Conservation (phyloP, 2,888 invertebrate species). For the Brachypalpus laphriformis region DNA sequence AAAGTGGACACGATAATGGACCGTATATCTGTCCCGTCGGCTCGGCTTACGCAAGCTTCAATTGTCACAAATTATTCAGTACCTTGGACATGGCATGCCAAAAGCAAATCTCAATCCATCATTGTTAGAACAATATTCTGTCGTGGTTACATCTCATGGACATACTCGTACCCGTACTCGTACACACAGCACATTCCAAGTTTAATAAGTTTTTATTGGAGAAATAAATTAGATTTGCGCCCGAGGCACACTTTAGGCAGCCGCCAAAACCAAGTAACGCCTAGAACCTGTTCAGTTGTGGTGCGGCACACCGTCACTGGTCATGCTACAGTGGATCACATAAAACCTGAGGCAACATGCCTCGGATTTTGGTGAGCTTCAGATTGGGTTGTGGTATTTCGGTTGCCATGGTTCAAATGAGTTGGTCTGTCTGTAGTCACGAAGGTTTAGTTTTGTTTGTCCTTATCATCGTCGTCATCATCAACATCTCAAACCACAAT, state of each 20-base stretch:
- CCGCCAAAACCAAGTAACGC: slow-evolving; percentile 25
- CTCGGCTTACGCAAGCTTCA: slow-evolving; percentile 25
- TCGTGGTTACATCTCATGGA: slow-evolving; percentile 30
- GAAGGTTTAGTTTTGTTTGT: slow-evolving; percentile 23
- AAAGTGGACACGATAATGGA: slow-evolving; percentile 19
- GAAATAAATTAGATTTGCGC: slow-evolving; percentile 24
- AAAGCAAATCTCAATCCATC: slow-evolving; percentile 62
- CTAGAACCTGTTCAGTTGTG: slow-evolving; percentile 13
- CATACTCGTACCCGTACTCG: not conserved
- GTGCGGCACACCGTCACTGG: not conserved
- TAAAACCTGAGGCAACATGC: slow-evolving; percentile 11
- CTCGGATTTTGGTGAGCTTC: slow-evolving; percentile 13
- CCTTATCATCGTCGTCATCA: slow-evolving; percentile 35
- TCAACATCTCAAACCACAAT: slow-evolving; percentile 57
- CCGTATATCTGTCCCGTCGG: slow-evolving; percentile 15
- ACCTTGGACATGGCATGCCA: slow-evolving; percentile 52
- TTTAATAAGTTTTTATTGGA: slow-evolving; percentile 17
- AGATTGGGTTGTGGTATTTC: slow-evolving; percentile 11
- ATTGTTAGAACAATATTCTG: slow-evolving; percentile 52
- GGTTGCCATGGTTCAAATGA: slow-evolving; percentile 24
- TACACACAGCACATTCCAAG: slow-evolving; percentile 3
- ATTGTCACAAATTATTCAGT: slow-evolving; percentile 50
- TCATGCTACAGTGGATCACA: slow-evolving; percentile 51
- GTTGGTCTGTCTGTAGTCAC: not conserved
- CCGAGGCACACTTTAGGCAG: slow-evolving; percentile 44